phyloP scores from a whole-genome alignment of 2,888 invertebrate genomes.

The Cryptus armator region DNA sequence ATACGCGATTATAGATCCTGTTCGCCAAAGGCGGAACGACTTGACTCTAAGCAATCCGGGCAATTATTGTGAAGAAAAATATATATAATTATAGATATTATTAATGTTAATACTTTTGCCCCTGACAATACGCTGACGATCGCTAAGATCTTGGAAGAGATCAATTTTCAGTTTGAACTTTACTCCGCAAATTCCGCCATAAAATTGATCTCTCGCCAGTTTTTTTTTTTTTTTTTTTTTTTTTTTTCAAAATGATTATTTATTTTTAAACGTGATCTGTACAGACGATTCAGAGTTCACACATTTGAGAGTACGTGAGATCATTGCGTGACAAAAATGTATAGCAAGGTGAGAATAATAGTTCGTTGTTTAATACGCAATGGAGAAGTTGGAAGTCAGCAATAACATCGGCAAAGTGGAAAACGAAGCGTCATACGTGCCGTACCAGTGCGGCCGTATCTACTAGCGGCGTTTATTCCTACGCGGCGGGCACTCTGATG shows the following conservation, averaged over 20 bases:
- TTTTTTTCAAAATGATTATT: background rate
- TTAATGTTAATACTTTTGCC: background rate
- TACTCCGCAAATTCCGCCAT: background rate
- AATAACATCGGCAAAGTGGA: slow-evolving; percentile 18
- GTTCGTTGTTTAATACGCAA: slow-evolving; percentile 3
- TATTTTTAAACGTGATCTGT: background rate
- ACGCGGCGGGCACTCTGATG: background rate
- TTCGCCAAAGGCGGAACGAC: slow-evolving; percentile 5
- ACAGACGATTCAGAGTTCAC: background rate
- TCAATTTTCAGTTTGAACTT: background rate
- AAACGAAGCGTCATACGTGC: slow-evolving; percentile 10
- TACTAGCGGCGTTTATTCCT: background rate
- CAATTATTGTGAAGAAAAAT: background rate
- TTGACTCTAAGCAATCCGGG: background rate
- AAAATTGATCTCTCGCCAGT: background rate
- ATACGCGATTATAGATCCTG: background rate
- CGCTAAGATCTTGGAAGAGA: background rate
- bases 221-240: too few species aligned
- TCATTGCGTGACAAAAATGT: background rate
- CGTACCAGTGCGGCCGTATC: background rate
- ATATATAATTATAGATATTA: background rate
- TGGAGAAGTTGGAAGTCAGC: background rate
- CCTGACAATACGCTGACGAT: background rate
- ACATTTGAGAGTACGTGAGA: background rate
- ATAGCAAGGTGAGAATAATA: background rate